Conservation (phyloP, 64 coral and sea anemone genomes). For the Anthopleura sola region DNA sequence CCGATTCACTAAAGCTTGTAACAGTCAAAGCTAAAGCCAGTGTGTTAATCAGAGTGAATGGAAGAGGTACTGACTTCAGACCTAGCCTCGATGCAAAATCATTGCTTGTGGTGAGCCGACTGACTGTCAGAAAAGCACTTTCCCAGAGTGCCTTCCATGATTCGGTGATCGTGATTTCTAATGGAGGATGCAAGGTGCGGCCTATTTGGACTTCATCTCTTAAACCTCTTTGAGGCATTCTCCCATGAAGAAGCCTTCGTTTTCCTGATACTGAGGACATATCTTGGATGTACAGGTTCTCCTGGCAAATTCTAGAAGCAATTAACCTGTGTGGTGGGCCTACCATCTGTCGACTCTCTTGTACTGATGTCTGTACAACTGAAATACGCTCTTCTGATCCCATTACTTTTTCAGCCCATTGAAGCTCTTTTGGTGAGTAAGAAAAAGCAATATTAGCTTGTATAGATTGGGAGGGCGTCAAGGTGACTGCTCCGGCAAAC, state of each 20-base stretch:
- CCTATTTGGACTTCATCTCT: constrained; percentile 20
- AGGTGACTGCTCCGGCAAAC: constrained; percentile 1
- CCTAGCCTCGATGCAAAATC: constrained; percentile 19
- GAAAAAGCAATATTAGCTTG: constrained; percentile 34
- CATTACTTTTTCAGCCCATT: constrained; percentile 23
- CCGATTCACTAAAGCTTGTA: constrained; percentile 28
- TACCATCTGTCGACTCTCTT: constrained; percentile 27
- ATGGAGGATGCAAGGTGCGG: neutral
- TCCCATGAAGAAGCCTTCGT: neutral
- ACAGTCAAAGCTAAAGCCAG: constrained; percentile 2
- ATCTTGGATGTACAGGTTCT: constrained; percentile 1
- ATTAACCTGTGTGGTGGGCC: constrained; percentile 17
- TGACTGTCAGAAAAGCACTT: constrained; percentile 9
- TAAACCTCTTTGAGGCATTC: constrained; percentile 1
- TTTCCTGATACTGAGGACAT: neutral
- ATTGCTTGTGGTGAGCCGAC: constrained; percentile 15
- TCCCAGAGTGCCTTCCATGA: constrained; percentile 45
- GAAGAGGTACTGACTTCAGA: neutral
- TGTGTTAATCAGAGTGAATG: constrained; percentile 19
- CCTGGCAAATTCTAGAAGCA: constrained; percentile 1
- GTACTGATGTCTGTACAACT: constrained; percentile 10
- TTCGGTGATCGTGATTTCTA: constrained; percentile 30
- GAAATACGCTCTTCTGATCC: neutral
- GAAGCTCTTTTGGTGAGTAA: constrained; percentile 5
- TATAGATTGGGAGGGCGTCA: constrained; percentile 3